A percentile compares a stretch with the other conserved stretches of the same genome.
phyloP scores from a whole-genome alignment of 1,140 invertebrate genomes.

The Phocides pigmalion region DNA sequence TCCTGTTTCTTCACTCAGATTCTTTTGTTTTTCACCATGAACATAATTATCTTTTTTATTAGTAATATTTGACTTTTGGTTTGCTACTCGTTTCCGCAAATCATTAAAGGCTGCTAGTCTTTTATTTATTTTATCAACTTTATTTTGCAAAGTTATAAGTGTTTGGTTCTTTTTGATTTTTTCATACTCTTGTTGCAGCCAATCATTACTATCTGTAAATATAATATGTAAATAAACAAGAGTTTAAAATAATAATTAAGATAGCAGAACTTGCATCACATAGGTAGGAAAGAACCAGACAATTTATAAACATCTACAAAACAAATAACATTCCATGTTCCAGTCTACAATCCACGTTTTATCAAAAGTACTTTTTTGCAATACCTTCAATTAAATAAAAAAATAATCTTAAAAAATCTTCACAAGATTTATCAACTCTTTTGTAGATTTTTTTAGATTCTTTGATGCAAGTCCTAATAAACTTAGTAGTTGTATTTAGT shows the following conservation, averaged over 20 bases:
- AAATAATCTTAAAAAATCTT: no score
- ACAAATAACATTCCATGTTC: no score
- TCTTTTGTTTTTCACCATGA: conserved; percentile 39
- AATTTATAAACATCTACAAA: no score
- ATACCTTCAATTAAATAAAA: no score
- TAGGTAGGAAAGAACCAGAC: no score
- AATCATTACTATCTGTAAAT: conserved; percentile 84
- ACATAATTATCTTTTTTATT: conserved; percentile 58
- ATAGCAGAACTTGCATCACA: no score
- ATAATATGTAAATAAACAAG: conserved; percentile 17
- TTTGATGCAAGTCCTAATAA: no score
- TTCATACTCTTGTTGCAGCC: conserved; percentile 88
- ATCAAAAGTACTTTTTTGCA: no score
- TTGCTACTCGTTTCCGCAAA: conserved; percentile 72
- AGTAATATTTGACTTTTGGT: conserved; percentile 64
- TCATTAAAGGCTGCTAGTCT: conserved; percentile 84
- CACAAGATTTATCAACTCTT: no score
- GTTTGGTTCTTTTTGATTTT: conserved; percentile 85
- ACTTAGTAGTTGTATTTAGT: not conserved
- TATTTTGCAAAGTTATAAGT: conserved; percentile 80
- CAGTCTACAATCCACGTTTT: no score
- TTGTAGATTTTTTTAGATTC: no score
- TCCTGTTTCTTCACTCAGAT: conserved; percentile 43
- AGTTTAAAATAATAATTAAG: no score
- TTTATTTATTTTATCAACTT: conserved; percentile 85